Evolutionary conservation across 2,888 invertebrate species (phyloP).

Genomic region (Melanotus villosus): DNA sequence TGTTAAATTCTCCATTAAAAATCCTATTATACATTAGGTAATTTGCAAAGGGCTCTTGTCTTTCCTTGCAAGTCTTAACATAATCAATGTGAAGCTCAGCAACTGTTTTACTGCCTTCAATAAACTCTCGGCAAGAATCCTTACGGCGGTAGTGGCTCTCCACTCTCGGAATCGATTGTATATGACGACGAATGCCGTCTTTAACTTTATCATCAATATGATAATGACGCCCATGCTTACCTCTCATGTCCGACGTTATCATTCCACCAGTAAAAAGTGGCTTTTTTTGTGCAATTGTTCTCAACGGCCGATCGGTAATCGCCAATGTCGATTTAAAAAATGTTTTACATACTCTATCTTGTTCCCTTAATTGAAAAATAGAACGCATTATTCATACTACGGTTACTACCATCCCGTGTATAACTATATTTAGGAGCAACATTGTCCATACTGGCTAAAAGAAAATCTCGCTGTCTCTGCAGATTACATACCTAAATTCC

Average conservation of each 20-base stretch:
- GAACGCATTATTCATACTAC: background rate
- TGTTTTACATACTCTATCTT: background rate
- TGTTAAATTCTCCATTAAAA: conserved; percentile 26
- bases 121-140: background rate
- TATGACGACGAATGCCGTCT: conserved; percentile 48
- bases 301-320: background rate
- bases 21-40: conserved; percentile 20
- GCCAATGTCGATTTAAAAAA: conserved; percentile 6
- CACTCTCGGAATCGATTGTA: conserved; percentile 49
- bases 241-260: conserved; percentile 48
- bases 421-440: conserved; percentile 6
- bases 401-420: background rate
- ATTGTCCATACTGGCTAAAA: background rate
- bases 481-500: conserved; percentile 15
- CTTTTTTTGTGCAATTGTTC: conserved; percentile 2
- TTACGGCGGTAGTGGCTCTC: conserved; percentile 7
- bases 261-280: conserved; percentile 15
- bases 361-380: background rate
- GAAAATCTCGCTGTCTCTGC: conserved; percentile 20
- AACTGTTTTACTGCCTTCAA: conserved; percentile 2
- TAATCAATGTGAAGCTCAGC: conserved; percentile 7
- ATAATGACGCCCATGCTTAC: conserved; percentile 53
- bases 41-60: background rate
- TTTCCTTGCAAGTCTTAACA: background rate
- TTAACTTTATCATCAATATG: conserved; percentile 44